A percentile compares a stretch with the other conserved stretches of the same genome.
Conservation (phyloP, 2,797 vertebrate genomes). For the Lophura swinhoii region DNA sequence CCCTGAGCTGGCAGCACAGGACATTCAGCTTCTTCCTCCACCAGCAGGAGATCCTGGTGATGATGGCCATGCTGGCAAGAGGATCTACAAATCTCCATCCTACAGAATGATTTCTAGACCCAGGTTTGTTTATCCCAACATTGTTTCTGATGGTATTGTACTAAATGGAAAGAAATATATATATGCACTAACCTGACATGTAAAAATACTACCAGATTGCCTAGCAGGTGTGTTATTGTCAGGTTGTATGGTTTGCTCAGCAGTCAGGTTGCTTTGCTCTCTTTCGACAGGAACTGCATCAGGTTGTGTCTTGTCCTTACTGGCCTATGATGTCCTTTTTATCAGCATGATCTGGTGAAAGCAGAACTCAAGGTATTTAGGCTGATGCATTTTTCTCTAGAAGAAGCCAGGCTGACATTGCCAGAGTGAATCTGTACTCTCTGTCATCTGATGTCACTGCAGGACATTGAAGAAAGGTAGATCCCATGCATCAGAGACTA, state of each 20-base stretch:
- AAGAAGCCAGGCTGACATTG: not conserved
- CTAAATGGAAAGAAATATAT: not conserved
- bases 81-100: not conserved
- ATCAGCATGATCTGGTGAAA: not conserved
- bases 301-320: not conserved
- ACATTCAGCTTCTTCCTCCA: not conserved
- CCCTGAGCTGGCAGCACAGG: not conserved
- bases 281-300: not conserved
- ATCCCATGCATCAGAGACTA: not conserved
- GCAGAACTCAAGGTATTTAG: not conserved
- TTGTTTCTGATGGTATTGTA: not conserved
- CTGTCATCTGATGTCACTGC: not conserved
- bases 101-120: not conserved
- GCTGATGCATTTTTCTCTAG: fast-evolving
- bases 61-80: not conserved
- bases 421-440: not conserved
- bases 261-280: not conserved
- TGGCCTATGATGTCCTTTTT: not conserved
- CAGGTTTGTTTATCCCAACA: not conserved
- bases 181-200: not conserved
- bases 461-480: not conserved
- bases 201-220: fast-evolving
- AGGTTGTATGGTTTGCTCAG: not conserved
- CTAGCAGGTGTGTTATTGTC: not conserved
- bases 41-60: not conserved